Conservation (phyloP, 2,888 invertebrate genomes). For the Noctua comes region DNA sequence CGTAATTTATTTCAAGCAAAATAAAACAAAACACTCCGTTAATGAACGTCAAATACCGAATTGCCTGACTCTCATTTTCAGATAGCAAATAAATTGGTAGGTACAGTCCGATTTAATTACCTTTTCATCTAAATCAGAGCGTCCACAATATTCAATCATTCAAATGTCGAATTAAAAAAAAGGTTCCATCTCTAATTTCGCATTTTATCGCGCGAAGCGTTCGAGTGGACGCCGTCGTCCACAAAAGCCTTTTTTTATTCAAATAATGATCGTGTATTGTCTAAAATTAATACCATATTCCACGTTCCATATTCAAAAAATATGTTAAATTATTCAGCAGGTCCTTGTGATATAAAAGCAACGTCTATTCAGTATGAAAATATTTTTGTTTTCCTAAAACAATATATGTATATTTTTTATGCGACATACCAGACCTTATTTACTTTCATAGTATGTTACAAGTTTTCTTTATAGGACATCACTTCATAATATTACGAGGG, state of each 20-base stretch:
- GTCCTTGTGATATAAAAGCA: slow-evolving; percentile 8
- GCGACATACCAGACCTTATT: background rate
- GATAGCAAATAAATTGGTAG: background rate
- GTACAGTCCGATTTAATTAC: slow-evolving; percentile 9
- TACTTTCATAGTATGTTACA: background rate
- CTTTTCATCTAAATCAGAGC: slow-evolving; percentile 1
- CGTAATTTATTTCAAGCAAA: background rate
- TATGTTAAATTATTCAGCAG: slow-evolving; percentile 69
- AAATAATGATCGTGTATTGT: slow-evolving; percentile 30
- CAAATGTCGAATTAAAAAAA: slow-evolving; percentile 22
- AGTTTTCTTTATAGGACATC: background rate
- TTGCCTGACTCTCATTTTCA: background rate
- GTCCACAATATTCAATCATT: slow-evolving; percentile 16
- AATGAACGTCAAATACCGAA: slow-evolving; percentile 17
- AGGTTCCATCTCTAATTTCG: slow-evolving; percentile 28
- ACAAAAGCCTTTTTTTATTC: slow-evolving; percentile 43
- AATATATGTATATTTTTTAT: background rate
- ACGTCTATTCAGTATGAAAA: background rate
- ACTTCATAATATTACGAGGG: slow-evolving; percentile 27
- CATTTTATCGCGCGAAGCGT: slow-evolving; percentile 25
- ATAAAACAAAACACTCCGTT: slow-evolving; percentile 3
- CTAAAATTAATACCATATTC: slow-evolving; percentile 45
- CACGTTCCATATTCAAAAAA: slow-evolving; percentile 46
- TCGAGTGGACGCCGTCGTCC: background rate
- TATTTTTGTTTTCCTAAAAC: background rate